Percentiles rank a stretch among this genome's conserved stretches.
These are phyloP conservation scores for Atopsyche davidsoni DNA, from an alignment of 1,140 invertebrate species.

Conservation along the genomic window DNA sequence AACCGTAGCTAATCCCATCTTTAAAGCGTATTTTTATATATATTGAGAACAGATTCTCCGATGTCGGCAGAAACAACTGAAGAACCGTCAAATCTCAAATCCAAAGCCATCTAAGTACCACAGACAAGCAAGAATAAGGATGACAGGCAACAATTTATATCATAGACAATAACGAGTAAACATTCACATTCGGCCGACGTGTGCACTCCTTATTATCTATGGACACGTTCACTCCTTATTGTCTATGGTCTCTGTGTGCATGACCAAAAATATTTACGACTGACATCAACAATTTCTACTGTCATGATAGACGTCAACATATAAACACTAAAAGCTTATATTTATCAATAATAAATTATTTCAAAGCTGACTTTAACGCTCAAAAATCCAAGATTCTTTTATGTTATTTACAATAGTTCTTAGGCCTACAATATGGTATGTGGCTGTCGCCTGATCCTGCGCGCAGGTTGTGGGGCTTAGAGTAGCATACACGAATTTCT, in stretches of 20 bases:
- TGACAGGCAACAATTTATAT: constrained; percentile 21
- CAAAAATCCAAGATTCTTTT: too few relatives aligned
- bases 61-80: constrained; percentile 16
- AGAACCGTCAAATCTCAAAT: constrained; percentile 16
- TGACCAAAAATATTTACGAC: not conserved
- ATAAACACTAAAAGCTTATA: not conserved
- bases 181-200: not conserved
- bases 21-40: constrained; percentile 12
- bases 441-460: too few relatives aligned
- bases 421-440: too few relatives aligned
- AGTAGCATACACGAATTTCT: too few relatives aligned
- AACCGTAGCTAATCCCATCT: constrained; percentile 45
- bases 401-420: too few relatives aligned
- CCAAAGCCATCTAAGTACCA: constrained; percentile 6
- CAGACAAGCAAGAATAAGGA: not conserved
- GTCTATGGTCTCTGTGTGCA: not conserved
- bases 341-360: too few relatives aligned
- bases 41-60: not conserved
- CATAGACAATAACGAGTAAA: not conserved
- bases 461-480: too few relatives aligned
- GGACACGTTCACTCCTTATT: not conserved
- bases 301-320: not conserved
- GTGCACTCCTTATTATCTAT: too few relatives aligned
- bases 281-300: too few relatives aligned
- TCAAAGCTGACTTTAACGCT: too few relatives aligned